Percentiles rank a stretch among this genome's conserved stretches.
Conservation (phyloP, 2,797 vertebrate genomes). For the Thalassophryne amazonica region DNA sequence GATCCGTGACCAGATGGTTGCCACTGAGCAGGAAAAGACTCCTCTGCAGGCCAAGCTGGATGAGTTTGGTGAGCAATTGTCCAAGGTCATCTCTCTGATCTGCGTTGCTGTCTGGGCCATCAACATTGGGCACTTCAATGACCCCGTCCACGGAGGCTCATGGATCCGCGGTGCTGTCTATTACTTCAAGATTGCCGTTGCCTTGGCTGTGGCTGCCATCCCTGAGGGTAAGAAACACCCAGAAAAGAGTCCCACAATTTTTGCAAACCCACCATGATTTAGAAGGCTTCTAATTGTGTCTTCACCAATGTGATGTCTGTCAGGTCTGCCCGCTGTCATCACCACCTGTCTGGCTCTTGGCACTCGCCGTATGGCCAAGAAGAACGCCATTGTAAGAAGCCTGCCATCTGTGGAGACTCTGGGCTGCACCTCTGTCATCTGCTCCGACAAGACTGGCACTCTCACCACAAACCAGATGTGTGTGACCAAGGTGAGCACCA, state of each 20-base stretch:
- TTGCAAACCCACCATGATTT: no score
- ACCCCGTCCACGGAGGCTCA: slow-evolving; percentile 92
- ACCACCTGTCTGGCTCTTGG: slow-evolving; percentile 94
- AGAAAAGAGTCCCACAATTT: no score
- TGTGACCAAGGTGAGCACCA: slow-evolving; percentile 87
- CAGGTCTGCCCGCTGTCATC: slow-evolving; percentile 94
- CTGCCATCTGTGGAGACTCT: slow-evolving; percentile 93
- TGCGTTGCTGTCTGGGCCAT: slow-evolving; percentile 95
- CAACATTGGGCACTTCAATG: slow-evolving; percentile 97
- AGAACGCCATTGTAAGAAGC: slow-evolving; percentile 93
- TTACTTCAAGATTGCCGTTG: slow-evolving; percentile 96
- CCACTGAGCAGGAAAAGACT: slow-evolving; percentile 95
- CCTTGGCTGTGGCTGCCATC: slow-evolving; percentile 92
- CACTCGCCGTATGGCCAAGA: slow-evolving; percentile 96
- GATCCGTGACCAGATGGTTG: slow-evolving; percentile 95
- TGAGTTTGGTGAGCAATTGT: slow-evolving; percentile 95
- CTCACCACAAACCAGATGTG: slow-evolving; percentile 98
- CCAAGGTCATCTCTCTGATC: slow-evolving; percentile 96
- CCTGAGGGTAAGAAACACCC: slow-evolving; percentile 82
- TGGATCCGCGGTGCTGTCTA: slow-evolving; percentile 95
- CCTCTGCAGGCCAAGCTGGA: slow-evolving; percentile 95
- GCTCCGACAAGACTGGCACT: slow-evolving; percentile 95
- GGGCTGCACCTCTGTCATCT: slow-evolving; percentile 96
- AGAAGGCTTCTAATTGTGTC: background rate
- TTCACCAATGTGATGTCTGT: background rate